Percentiles rank a stretch among this genome's conserved stretches.
phyloP scores from a whole-genome alignment of 2,113 vertebrate species.

The Antennarius striatus region DNA sequence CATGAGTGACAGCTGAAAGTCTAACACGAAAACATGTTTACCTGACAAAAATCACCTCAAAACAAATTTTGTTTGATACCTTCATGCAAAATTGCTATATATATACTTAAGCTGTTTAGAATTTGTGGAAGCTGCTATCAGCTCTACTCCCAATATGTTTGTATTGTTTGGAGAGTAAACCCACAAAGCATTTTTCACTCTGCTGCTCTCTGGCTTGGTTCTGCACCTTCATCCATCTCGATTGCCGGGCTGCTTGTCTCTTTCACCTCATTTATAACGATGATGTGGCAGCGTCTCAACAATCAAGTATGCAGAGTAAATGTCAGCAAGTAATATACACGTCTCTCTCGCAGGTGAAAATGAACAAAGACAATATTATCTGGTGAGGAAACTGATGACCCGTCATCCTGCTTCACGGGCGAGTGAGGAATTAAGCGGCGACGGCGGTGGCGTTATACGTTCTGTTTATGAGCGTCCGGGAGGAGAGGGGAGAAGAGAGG shows the following conservation, averaged over 20 bases:
- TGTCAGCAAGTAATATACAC: constrained; percentile 33
- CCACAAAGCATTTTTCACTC: not conserved
- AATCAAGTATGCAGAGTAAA: constrained; percentile 8
- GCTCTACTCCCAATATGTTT: not conserved
- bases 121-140: no score
- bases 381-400: constrained; percentile 47
- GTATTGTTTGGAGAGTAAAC: not conserved
- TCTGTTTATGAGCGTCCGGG: constrained; percentile 52
- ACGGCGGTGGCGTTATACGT: constrained; percentile 54
- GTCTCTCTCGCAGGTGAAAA: constrained; percentile 43
- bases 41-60: no score
- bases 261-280: constrained; percentile 19
- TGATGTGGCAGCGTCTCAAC: constrained; percentile 22
- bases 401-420: constrained; percentile 43
- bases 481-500: constrained; percentile 9
- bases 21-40: no score
- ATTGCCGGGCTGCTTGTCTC: not conserved
- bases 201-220: not conserved
- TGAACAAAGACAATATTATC: constrained; percentile 61
- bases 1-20: no score
- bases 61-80: no score
- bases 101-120: no score
- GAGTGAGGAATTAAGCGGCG: constrained; percentile 55
- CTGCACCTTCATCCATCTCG: constrained; percentile 17
- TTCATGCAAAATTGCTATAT: no score